Evolutionary conservation across 1,140 invertebrate species (phyloP), one percentile per base, ranked within the genome.

Genomic region (Eumaeus atala): DNA sequence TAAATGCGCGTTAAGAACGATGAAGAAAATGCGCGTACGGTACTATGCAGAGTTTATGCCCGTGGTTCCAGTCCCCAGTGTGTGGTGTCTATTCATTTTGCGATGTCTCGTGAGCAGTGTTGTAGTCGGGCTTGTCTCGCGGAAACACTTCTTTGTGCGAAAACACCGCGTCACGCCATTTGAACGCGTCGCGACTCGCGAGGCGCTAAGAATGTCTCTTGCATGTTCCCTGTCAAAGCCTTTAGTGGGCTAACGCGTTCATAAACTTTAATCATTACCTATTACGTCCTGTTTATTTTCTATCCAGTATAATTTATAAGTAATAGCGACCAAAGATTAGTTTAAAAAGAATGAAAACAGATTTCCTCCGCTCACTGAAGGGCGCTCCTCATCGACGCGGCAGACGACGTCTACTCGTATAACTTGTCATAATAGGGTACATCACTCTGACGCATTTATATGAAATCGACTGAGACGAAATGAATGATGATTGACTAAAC

Each of bases 21-120:
- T 40, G 8, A 40, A 0, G 1, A 40, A 40, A 16, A 14, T 40
- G 37, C 6, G 9, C 17, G n/a, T n/a, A n/a, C n/a, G 51, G 21
- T 33, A 28, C 3, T 16, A 44, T 1, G 28, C 34, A 44, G 33
- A 51, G 47, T 64, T 49, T 9, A 5, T 18, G 1, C 9, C 58
- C 62, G 59, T 78, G 44, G 66, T 51, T 72, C 61, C 57, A n/a
- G 38, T 62, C 51, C 4, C 40, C 11, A 53, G 16, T 42, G 12
- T 12, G 21, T 67, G 58, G 64, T 70, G 62, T 73, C 67, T 74
- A 79, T 82, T 75, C 65, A 82, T 77, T 79, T 74, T 70, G 58
- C 65, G 69, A 56, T 69, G 67, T 71, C 67, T 76, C 76, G 69
- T 67, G 63, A 77, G 69, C 66, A 70, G 73, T 72, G 74, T 72